phyloP scores from a whole-genome alignment of 37 sponge, comb jelly and placozoan species.

The Beroe ovata region DNA sequence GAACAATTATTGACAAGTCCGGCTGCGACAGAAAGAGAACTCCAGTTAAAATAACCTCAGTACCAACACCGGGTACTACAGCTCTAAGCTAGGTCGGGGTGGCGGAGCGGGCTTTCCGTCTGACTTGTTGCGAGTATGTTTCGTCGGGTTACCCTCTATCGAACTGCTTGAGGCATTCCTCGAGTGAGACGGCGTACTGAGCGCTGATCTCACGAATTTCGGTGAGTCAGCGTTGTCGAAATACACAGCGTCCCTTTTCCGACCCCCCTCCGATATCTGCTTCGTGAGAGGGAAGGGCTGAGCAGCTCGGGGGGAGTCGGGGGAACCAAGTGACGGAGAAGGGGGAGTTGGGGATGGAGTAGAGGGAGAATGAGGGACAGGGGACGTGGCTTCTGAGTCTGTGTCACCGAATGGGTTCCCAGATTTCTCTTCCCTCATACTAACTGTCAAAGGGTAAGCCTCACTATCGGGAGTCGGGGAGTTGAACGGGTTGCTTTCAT shows the following conservation, averaged over 20 bases:
- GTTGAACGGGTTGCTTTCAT: constrained; percentile 21
- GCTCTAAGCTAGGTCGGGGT: constrained; percentile 36
- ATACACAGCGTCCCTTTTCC: neutral
- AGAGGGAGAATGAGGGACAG: neutral
- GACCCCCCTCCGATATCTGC: neutral
- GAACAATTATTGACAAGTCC: too few species aligned
- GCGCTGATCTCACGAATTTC: neutral
- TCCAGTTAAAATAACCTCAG: too few species aligned
- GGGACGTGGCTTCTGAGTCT: neutral
- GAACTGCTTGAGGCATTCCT: constrained; percentile 45
- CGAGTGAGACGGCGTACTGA: constrained; percentile 3
- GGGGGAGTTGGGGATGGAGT: neutral
- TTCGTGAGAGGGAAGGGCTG: neutral
- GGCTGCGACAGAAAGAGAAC: too few species aligned
- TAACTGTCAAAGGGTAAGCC: neutral
- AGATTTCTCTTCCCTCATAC: neutral
- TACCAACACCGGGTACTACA: too few species aligned
- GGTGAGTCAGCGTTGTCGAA: constrained; percentile 12
- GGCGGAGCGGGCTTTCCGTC: constrained; percentile 41
- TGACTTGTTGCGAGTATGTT: constrained; percentile 13
- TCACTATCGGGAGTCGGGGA: neutral
- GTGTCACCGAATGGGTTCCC: constrained; percentile 51
- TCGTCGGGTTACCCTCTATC: neutral
- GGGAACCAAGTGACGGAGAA: neutral
- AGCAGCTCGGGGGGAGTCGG: neutral